phyloP scores from a whole-genome alignment of 2,113 vertebrate genomes.

The Malurus elegans region DNA sequence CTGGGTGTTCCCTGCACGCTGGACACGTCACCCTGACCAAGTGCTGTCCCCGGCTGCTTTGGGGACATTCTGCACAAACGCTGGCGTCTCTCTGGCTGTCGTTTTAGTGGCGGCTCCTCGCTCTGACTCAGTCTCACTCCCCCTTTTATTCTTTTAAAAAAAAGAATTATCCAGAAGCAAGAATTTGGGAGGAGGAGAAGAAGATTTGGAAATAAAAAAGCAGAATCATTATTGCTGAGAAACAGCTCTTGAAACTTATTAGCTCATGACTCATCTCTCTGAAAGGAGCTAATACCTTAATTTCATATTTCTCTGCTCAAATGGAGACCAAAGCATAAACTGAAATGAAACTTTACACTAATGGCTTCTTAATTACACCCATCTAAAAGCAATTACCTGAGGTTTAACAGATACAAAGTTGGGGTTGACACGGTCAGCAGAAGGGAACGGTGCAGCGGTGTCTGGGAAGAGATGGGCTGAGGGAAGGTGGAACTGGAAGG shows the following conservation, averaged over 20 bases:
- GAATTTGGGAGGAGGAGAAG: constrained; percentile 36
- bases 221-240: constrained; percentile 66
- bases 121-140: neutral
- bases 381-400: constrained; percentile 83
- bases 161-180: constrained; percentile 46
- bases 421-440: constrained; percentile 67
- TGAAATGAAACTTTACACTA: constrained; percentile 79
- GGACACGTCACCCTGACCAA: rapidly evolving
- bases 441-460: constrained; percentile 57
- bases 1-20: rapidly evolving
- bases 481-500: neutral
- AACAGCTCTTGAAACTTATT: constrained; percentile 74
- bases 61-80: neutral
- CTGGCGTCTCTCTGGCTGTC: neutral
- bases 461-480: constrained; percentile 16
- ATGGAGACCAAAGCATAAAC: constrained; percentile 80
- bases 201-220: constrained; percentile 55
- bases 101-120: neutral
- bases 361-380: constrained; percentile 83
- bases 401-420: constrained; percentile 77
- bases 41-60: neutral
- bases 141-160: constrained; percentile 8
- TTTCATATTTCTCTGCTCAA: constrained; percentile 82
- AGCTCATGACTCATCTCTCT: constrained; percentile 74
- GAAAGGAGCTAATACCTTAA: constrained; percentile 78